phyloP scores from a whole-genome alignment of 2,113 vertebrate species.

The Heterocephalus glaber region DNA sequence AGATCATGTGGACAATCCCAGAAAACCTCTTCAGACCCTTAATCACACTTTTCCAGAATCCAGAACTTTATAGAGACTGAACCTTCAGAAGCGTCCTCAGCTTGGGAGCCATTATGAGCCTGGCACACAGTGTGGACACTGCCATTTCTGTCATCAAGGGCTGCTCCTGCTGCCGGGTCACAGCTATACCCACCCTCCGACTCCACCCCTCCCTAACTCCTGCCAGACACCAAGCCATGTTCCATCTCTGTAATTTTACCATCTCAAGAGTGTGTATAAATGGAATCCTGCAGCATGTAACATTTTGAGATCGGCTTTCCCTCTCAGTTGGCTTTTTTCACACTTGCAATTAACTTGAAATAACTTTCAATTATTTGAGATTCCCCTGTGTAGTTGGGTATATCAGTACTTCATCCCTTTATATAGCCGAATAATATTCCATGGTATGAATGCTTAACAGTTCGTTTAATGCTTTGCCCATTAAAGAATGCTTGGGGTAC shows the following conservation, averaged over 20 bases:
- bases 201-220: neutral
- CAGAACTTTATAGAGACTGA: neutral
- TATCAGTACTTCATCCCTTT: neutral
- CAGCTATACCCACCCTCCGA: neutral
- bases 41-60: neutral
- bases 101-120: neutral
- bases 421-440: neutral
- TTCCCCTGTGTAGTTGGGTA: neutral
- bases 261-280: constrained; percentile 3
- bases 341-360: neutral
- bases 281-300: neutral
- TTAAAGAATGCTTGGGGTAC: neutral
- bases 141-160: neutral
- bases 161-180: too few species aligned
- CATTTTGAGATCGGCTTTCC: neutral
- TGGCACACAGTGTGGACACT: fast-evolving
- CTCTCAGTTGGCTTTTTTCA: neutral
- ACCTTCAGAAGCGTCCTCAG: fast-evolving
- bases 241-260: neutral
- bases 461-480: neutral
- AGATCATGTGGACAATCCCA: neutral
- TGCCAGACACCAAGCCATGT: neutral
- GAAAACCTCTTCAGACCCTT: neutral
- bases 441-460: too few species aligned
- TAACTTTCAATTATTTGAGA: neutral